Percentiles rank a stretch among this genome's conserved stretches.
Conservation (phyloP, 2,888 invertebrate genomes). For the Lochmaea capreae region DNA sequence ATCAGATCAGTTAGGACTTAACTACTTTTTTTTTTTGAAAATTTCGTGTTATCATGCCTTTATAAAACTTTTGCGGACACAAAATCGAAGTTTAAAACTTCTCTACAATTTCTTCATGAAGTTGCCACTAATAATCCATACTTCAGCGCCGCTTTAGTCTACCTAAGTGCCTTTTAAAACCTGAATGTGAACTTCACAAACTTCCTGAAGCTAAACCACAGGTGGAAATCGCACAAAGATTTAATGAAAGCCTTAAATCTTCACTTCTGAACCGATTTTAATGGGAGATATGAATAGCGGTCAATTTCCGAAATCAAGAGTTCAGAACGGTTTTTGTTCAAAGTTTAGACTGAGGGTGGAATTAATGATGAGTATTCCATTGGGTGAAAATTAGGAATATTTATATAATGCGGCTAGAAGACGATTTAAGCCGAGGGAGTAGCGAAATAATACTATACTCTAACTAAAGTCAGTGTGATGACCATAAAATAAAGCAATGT, state of each 20-base stretch:
- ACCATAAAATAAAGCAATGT: too few species aligned
- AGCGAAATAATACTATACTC: neutral
- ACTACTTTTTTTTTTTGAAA: too few species aligned
- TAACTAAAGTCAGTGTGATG: too few species aligned
- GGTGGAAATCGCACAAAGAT: neutral
- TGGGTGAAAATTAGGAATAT: neutral
- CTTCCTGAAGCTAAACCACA: neutral
- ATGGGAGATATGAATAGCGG: slow-evolving; percentile 11
- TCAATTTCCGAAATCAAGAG: slow-evolving; percentile 7
- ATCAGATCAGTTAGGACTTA: too few species aligned
- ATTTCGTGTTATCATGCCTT: neutral
- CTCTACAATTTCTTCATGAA: neutral
- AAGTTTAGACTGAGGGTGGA: neutral
- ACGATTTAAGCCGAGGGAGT: neutral
- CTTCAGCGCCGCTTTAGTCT: neutral
- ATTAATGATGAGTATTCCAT: neutral
- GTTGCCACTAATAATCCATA: neutral
- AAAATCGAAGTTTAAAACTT: neutral
- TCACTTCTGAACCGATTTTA: slow-evolving; percentile 5
- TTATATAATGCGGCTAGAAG: neutral
- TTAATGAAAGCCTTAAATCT: slow-evolving; percentile 10
- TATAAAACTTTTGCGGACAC: neutral
- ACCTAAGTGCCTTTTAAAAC: neutral
- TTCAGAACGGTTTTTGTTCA: neutral
- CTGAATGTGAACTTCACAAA: neutral